These are phyloP conservation scores for Anagyrus pseudococci DNA, from an alignment of 2,888 invertebrate species.

Conservation along the genomic window DNA sequence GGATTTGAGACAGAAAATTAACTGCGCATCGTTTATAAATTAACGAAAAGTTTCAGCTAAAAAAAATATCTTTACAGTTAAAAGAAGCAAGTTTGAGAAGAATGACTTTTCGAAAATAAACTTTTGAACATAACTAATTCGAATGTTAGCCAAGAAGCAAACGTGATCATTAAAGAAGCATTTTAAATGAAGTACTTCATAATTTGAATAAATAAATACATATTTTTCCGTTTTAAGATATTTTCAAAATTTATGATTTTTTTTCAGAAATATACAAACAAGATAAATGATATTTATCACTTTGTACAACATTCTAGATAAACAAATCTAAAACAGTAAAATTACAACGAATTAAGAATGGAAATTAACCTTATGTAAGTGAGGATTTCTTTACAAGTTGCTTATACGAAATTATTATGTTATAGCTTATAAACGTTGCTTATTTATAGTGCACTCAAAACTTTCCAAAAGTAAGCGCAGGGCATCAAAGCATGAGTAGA, in stretches of 20 bases:
- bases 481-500: constrained; percentile 35
- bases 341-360: neutral
- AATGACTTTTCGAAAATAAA: too few species aligned
- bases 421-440: constrained; percentile 23
- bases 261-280: neutral
- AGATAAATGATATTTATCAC: neutral
- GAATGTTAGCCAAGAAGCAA: too few species aligned
- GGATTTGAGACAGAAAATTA: too few species aligned
- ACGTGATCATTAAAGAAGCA: too few species aligned
- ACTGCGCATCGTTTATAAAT: too few species aligned
- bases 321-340: neutral
- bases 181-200: neutral
- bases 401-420: constrained; percentile 15
- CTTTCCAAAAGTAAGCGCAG: constrained; percentile 29
- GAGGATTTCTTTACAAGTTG: constrained; percentile 28
- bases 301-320: neutral
- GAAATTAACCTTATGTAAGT: constrained; percentile 23
- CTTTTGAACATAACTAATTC: too few species aligned
- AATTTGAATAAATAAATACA: neutral
- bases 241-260: too few species aligned
- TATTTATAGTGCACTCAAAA: constrained; percentile 31
- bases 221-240: too few species aligned
- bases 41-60: too few species aligned
- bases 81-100: too few species aligned
- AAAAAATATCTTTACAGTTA: too few species aligned